Conservation (phyloP, 1,140 invertebrate genomes). For the Eumeta japonica region DNA sequence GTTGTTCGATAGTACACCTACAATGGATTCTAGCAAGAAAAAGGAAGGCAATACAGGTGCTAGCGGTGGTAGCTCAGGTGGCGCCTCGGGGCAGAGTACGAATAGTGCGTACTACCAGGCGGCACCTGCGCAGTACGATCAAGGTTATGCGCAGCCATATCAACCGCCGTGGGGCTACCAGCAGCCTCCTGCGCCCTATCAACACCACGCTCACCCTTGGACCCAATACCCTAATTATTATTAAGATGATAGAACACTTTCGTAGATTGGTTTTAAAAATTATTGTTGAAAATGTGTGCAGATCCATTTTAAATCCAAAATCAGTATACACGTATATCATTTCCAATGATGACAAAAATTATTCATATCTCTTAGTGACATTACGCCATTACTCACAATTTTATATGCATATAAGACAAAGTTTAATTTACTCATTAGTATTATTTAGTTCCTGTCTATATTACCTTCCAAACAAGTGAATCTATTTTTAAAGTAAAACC, state of each 20-base stretch:
- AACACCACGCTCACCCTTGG: constrained; percentile 37
- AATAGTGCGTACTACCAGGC: constrained; percentile 34
- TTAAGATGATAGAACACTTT: too few species aligned
- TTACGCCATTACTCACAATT: too few species aligned
- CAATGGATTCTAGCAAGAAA: constrained; percentile 29
- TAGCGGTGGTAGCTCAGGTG: constrained; percentile 10
- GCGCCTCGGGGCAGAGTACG: constrained; percentile 18
- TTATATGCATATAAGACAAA: too few species aligned
- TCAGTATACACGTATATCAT: neutral
- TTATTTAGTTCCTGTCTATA: too few species aligned
- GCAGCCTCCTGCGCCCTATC: constrained; percentile 43
- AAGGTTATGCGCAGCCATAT: constrained; percentile 44
- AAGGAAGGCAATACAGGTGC: constrained; percentile 22
- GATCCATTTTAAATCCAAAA: neutral
- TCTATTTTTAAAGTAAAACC: too few species aligned
- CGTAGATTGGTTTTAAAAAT: too few species aligned
- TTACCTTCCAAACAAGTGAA: too few species aligned
- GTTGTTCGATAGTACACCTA: constrained; percentile 11
- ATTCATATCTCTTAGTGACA: too few species aligned
- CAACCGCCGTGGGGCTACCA: constrained; percentile 48
- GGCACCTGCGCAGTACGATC: constrained; percentile 35
- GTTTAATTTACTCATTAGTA: too few species aligned
- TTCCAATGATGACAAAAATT: too few species aligned
- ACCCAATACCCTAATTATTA: constrained; percentile 49
- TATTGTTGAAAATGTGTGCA: neutral